phyloP scores from a whole-genome alignment of 2,797 vertebrate species.

The Tokudaia muenninki region DNA sequence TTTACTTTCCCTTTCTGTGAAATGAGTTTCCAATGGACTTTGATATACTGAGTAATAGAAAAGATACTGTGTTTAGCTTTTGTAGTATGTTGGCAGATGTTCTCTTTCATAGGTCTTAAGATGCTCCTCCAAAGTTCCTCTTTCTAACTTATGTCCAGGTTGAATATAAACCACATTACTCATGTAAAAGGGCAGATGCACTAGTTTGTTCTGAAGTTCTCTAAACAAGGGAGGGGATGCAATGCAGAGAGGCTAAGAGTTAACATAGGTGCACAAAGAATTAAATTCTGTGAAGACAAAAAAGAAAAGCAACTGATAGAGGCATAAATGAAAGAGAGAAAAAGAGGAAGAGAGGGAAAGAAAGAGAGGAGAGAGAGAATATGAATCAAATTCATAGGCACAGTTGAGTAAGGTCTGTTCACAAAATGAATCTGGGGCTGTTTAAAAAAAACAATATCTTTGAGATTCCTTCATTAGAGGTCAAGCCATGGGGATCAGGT shows the following conservation, averaged over 20 bases:
- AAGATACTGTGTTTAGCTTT: neutral
- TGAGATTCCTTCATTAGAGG: neutral
- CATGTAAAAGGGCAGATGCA: neutral
- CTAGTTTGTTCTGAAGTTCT: neutral
- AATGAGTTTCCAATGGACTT: neutral
- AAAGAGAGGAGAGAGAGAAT: neutral
- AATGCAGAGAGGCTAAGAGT: neutral
- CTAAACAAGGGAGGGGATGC: neutral
- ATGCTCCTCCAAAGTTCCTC: neutral
- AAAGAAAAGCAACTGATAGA: neutral
- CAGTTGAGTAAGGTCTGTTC: neutral
- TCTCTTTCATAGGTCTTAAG: neutral
- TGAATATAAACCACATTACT: neutral
- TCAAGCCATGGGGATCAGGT: neutral
- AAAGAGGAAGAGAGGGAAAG: rapidly evolving
- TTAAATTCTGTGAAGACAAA: neutral
- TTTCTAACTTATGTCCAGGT: neutral
- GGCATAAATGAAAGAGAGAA: neutral
- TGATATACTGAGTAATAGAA: neutral
- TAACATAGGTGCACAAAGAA: neutral
- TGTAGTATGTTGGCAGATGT: neutral
- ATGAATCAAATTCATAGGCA: neutral
- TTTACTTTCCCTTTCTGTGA: neutral
- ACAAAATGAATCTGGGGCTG: neutral
- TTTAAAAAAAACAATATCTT: neutral